Evolutionary conservation across 2,113 vertebrate genomes (phyloP).

Genomic region (Spheniscus mendiculus): DNA sequence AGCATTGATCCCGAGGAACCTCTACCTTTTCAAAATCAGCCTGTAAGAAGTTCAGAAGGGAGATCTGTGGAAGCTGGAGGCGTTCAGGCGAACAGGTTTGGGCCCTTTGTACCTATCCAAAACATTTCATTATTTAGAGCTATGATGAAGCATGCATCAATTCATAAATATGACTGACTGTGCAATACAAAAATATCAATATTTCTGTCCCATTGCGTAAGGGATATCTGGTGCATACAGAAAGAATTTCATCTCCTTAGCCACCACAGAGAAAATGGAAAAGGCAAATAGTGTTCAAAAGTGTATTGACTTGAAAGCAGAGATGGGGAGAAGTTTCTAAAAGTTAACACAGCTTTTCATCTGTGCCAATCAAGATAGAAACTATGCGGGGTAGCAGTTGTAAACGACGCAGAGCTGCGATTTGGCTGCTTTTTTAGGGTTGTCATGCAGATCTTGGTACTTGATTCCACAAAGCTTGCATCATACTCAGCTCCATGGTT

Average conservation of each 20-base stretch:
- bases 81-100: not conserved
- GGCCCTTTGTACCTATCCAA: not conserved
- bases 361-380: not conserved
- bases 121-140: constrained; percentile 14
- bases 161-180: constrained; percentile 28
- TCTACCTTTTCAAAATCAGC: not conserved
- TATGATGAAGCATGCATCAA: not conserved
- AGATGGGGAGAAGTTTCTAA: constrained; percentile 12
- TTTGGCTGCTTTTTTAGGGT: not conserved
- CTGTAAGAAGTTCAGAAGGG: not conserved
- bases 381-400: not conserved
- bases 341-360: not conserved
- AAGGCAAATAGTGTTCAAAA: constrained; percentile 23
- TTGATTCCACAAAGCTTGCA: not conserved
- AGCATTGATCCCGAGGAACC: not conserved
- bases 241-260: constrained; percentile 8
- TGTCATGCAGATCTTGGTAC: not conserved
- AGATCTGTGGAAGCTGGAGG: not conserved
- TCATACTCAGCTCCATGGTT: not conserved
- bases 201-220: constrained; percentile 24
- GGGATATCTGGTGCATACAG: not conserved
- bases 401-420: not conserved
- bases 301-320: not conserved
- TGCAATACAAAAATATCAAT: constrained; percentile 28
- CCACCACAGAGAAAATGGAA: constrained; percentile 18